Evolutionary conservation across 2,888 invertebrate genomes (phyloP).

Genomic region (Herminia tarsipennalis): DNA sequence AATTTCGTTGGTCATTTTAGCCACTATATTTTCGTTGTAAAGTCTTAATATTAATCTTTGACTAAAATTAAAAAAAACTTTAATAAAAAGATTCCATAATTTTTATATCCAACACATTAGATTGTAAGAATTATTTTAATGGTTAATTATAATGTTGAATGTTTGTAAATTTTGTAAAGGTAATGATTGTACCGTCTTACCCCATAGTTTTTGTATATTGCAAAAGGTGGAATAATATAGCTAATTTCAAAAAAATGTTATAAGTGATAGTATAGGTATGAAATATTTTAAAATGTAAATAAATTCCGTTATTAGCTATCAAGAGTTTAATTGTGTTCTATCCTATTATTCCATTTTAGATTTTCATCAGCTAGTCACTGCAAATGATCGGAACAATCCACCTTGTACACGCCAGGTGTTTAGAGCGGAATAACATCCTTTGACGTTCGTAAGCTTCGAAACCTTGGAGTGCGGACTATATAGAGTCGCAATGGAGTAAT

Average conservation of each 20-base stretch:
- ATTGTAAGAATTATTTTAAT: slow-evolving; percentile 48
- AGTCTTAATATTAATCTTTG: slow-evolving; percentile 27
- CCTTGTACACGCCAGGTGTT: no score
- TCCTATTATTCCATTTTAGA: no score
- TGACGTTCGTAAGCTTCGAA: no score
- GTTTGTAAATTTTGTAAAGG: slow-evolving; percentile 81
- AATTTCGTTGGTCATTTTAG: slow-evolving; percentile 4
- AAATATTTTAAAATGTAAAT: slow-evolving; percentile 75
- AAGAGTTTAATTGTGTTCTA: slow-evolving; percentile 52
- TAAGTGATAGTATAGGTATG: slow-evolving; percentile 68
- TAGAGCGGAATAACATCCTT: no score
- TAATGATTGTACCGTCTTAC: slow-evolving; percentile 46
- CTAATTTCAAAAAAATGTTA: slow-evolving; percentile 56
- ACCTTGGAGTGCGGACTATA: no score
- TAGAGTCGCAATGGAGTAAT: no score
- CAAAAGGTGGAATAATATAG: slow-evolving; percentile 44
- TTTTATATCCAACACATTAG: slow-evolving; percentile 71
- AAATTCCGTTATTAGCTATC: slow-evolving; percentile 66
- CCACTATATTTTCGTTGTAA: slow-evolving; percentile 11
- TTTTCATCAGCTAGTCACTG: no score
- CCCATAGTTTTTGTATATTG: slow-evolving; percentile 64
- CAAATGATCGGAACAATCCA: no score
- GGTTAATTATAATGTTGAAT: slow-evolving; percentile 51
- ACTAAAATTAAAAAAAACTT: slow-evolving; percentile 34
- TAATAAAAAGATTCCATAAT: slow-evolving; percentile 70